Percentiles rank a stretch among this genome's conserved stretches.
These are phyloP conservation scores for Atethmia centrago DNA, from an alignment of 2,888 invertebrate species.

Conservation along the genomic window DNA sequence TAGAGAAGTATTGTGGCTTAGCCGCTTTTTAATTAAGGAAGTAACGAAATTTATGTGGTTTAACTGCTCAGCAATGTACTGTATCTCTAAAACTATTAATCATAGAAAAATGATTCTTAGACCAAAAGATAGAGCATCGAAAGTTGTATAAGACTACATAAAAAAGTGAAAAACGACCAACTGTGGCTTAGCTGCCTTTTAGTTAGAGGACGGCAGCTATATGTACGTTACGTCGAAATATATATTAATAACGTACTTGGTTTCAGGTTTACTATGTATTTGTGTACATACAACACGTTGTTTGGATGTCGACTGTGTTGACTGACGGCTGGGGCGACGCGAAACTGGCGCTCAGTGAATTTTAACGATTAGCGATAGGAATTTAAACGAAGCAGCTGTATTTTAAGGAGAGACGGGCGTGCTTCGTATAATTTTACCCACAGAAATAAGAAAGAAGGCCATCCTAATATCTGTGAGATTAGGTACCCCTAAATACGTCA, in stretches of 20 bases:
- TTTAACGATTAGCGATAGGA: slow-evolving; percentile 3
- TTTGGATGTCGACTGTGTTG: slow-evolving; percentile 32
- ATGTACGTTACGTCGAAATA: slow-evolving; percentile 64
- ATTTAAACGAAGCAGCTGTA: slow-evolving; percentile 13
- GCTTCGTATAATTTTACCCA: neutral
- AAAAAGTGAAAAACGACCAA: too few species aligned
- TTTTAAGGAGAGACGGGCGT: neutral
- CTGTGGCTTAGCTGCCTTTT: too few species aligned
- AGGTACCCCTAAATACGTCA: neutral
- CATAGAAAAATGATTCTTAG: too few species aligned
- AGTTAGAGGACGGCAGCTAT: too few species aligned
- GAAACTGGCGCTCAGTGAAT: slow-evolving; percentile 22
- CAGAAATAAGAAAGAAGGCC: neutral
- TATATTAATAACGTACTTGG: slow-evolving; percentile 53
- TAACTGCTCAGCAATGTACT: too few species aligned
- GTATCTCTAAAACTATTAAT: too few species aligned
- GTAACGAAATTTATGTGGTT: too few species aligned
- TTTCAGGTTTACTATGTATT: slow-evolving; percentile 55
- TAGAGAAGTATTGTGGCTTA: too few species aligned
- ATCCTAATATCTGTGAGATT: neutral
- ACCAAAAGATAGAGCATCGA: too few species aligned
- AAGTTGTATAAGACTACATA: too few species aligned
- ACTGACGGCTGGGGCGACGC: slow-evolving; percentile 8
- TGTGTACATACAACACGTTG: slow-evolving; percentile 32
- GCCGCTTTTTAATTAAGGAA: too few species aligned